Conservation (phyloP, 1,140 invertebrate species). For the Latrodectus geometricus region DNA sequence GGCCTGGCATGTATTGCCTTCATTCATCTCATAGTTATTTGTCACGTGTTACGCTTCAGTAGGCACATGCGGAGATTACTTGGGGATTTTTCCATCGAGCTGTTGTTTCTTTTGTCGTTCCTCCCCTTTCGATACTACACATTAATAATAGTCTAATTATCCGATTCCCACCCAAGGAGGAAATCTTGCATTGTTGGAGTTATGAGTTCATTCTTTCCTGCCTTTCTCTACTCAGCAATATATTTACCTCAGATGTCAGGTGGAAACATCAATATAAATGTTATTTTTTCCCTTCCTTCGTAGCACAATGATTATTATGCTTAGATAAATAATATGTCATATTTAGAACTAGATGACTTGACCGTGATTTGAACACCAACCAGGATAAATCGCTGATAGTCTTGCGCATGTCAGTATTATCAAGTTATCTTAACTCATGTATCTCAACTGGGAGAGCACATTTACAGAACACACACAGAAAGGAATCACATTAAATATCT, state of each 20-base stretch:
- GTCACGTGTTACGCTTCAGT: slow-evolving; percentile 36
- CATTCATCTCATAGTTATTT: slow-evolving; percentile 52
- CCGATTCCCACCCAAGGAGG: slow-evolving; percentile 21
- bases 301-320: neutral
- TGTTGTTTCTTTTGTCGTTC: neutral
- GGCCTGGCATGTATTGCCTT: slow-evolving; percentile 23
- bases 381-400: too few species aligned
- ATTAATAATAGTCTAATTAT: slow-evolving; percentile 54
- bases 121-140: slow-evolving; percentile 44
- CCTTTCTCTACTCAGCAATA: slow-evolving; percentile 15
- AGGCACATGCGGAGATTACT: slow-evolving; percentile 31
- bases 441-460: too few species aligned
- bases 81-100: slow-evolving; percentile 16
- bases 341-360: too few species aligned
- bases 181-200: slow-evolving; percentile 21
- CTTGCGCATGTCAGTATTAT: too few species aligned
- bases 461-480: too few species aligned
- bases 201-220: slow-evolving; percentile 24
- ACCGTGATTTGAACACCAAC: too few species aligned
- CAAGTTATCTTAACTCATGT: too few species aligned
- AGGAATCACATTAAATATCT: too few species aligned
- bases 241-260: slow-evolving; percentile 35
- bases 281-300: neutral
- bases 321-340: too few species aligned
- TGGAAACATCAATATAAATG: slow-evolving; percentile 28